Evolutionary conservation across 2,888 invertebrate genomes (phyloP).

Genomic region (Eristalinus aeneus): DNA sequence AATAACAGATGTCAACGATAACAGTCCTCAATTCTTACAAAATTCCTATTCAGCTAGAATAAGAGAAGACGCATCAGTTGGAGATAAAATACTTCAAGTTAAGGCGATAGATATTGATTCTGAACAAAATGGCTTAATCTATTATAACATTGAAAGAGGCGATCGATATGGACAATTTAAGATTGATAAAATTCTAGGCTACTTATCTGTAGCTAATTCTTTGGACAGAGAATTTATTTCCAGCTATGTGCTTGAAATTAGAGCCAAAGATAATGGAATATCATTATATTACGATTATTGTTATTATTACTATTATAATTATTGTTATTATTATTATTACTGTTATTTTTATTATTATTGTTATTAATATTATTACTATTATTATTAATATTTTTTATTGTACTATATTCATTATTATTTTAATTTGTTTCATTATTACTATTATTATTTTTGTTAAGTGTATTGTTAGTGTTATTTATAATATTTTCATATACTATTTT

Average conservation of each 20-base stretch:
- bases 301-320: too few species aligned
- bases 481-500: too few species aligned
- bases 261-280: conserved; percentile 90
- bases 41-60: conserved; percentile 88
- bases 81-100: conserved; percentile 88
- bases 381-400: too few species aligned
- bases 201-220: conserved; percentile 86
- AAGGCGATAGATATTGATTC: conserved; percentile 93
- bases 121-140: conserved; percentile 88
- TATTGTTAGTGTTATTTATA: too few species aligned
- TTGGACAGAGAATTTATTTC: conserved; percentile 92
- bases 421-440: too few species aligned
- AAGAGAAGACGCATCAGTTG: conserved; percentile 88
- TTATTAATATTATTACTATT: too few species aligned
- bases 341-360: too few species aligned
- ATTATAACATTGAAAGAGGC: conserved; percentile 89
- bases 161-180: conserved; percentile 89
- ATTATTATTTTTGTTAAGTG: too few species aligned
- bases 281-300: too few species aligned
- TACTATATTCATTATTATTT: too few species aligned
- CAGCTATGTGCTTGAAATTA: conserved; percentile 89
- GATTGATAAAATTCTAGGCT: conserved; percentile 89
- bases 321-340: too few species aligned
- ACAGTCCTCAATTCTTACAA: conserved; percentile 90
- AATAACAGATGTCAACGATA: conserved; percentile 93